These are phyloP conservation scores for Ginglymostoma cirratum DNA, from an alignment of 2,113 vertebrate genomes.

Conservation along the genomic window DNA sequence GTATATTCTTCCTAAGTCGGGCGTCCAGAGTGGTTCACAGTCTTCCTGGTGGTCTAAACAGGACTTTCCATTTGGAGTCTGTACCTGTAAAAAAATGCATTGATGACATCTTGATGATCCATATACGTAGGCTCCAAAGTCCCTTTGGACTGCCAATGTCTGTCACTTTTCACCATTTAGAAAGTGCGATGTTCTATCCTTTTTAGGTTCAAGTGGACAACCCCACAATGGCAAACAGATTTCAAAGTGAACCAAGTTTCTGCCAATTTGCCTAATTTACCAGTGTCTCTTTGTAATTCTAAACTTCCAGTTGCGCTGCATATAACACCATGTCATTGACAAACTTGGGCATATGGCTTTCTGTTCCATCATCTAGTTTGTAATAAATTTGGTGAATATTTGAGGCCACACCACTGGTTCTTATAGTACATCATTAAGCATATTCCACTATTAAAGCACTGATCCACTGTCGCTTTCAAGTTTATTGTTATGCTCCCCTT, in stretches of 20 bases:
- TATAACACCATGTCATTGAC: background rate
- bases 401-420: background rate
- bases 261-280: background rate
- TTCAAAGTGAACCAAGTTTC: background rate
- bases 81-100: too few relatives aligned
- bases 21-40: background rate
- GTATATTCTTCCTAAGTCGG: background rate
- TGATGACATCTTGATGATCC: background rate
- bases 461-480: background rate
- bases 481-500: background rate
- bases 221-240: background rate
- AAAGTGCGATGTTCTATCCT: background rate
- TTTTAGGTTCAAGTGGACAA: background rate
- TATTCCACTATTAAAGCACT: background rate
- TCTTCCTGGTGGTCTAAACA: background rate
- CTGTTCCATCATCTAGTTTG: background rate
- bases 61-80: too few relatives aligned
- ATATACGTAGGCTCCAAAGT: background rate
- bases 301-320: background rate
- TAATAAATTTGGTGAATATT: background rate
- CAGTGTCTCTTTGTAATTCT: background rate
- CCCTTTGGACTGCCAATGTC: too few relatives aligned
- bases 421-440: background rate
- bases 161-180: background rate
- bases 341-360: background rate